These are phyloP conservation scores for Echinometra lucunter DNA, from an alignment of 53 echinoderm and acorn worm species.

Conservation along the genomic window DNA sequence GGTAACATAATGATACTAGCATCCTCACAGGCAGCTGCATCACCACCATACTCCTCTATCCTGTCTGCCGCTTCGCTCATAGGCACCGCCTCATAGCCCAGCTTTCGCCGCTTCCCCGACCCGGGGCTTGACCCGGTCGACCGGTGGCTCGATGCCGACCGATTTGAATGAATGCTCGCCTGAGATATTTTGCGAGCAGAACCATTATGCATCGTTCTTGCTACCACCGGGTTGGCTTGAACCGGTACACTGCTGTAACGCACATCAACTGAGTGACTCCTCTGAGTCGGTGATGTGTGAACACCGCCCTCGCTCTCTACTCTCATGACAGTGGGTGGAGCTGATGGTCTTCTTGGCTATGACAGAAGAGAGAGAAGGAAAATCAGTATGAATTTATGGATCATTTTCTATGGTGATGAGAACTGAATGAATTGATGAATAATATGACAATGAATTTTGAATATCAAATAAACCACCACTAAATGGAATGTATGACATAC, in stretches of 20 bases:
- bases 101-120: conserved; percentile 37
- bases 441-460: background rate
- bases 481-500: no score
- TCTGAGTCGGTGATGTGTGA: background rate
- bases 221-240: conserved; percentile 31
- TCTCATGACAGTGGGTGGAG: conserved; percentile 56
- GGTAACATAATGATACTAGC: conserved; percentile 62
- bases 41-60: conserved; percentile 64
- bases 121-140: conserved; percentile 44
- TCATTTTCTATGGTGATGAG: no score
- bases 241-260: conserved; percentile 52
- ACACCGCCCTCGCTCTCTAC: conserved; percentile 54
- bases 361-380: background rate
- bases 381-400: background rate
- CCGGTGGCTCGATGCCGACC: conserved; percentile 44
- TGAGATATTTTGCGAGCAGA: conserved; percentile 67
- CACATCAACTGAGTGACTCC: conserved; percentile 62
- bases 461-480: no score
- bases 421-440: background rate
- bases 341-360: conserved; percentile 63
- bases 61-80: conserved; percentile 21
- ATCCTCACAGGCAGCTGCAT: conserved; percentile 63
- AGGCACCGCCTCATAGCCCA: conserved; percentile 64
- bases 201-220: conserved; percentile 65
- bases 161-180: conserved; percentile 66